Conservation (phyloP, 2,797 vertebrate species). For the Gallinago stenura region DNA sequence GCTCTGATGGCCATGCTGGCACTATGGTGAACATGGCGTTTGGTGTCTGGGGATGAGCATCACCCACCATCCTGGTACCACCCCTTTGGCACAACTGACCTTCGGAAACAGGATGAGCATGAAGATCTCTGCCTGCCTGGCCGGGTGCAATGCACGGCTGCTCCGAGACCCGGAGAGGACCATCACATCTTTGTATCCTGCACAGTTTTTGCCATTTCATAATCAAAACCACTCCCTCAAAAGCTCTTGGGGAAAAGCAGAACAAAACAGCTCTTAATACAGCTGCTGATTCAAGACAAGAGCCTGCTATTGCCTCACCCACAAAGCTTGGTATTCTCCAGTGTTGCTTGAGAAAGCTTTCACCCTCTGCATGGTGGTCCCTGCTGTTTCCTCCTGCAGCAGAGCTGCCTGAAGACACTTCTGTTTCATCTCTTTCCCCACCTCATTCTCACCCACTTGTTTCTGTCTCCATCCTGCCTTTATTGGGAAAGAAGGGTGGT, state of each 20-base stretch:
- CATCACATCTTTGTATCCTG: not conserved
- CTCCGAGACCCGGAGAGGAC: not conserved
- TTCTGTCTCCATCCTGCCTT: not conserved
- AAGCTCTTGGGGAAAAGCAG: not conserved
- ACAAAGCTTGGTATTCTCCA: not conserved
- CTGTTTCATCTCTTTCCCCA: not conserved
- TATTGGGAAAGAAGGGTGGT: not conserved
- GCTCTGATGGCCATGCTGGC: not conserved
- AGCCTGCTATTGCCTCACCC: not conserved
- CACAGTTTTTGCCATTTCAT: not conserved
- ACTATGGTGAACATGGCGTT: rapidly evolving
- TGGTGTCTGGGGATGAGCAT: not conserved
- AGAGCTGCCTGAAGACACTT: not conserved
- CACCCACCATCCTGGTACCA: not conserved
- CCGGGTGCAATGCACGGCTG: rapidly evolving
- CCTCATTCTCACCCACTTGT: not conserved
- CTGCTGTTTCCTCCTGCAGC: not conserved
- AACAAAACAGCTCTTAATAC: not conserved
- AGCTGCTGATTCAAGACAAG: not conserved
- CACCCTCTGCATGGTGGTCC: not conserved
- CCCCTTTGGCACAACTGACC: not conserved
- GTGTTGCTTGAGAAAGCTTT: not conserved
- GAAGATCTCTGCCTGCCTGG: not conserved
- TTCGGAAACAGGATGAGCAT: not conserved
- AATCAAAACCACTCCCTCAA: not conserved